Evolutionary conservation across 2,888 invertebrate genomes (phyloP).

Genomic region (Zaprionus obscuricornis): DNA sequence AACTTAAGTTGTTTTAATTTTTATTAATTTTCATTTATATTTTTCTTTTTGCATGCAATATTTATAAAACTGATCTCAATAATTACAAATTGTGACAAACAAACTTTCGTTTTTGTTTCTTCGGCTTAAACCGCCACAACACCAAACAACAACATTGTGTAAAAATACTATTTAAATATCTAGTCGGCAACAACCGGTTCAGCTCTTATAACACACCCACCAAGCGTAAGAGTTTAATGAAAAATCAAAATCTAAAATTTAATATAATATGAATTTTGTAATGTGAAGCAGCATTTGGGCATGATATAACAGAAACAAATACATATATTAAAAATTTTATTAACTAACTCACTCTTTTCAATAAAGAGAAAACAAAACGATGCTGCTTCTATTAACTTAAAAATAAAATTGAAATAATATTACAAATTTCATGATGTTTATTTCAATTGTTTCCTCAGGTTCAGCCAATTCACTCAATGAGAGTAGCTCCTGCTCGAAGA

Average conservation of each 20-base stretch:
- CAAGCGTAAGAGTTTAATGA: conserved; percentile 81
- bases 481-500: conserved; percentile 83
- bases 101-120: conserved; percentile 55
- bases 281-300: conserved; percentile 65
- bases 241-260: conserved; percentile 81
- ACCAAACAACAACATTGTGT: conserved; percentile 50
- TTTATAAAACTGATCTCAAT: too few species aligned
- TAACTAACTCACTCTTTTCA: conserved; percentile 29
- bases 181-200: conserved; percentile 78
- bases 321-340: conserved; percentile 36
- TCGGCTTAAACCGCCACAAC: conserved; percentile 49
- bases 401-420: background rate
- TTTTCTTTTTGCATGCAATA: conserved; percentile 70
- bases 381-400: conserved; percentile 64
- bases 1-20: conserved; percentile 22
- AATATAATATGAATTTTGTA: conserved; percentile 42
- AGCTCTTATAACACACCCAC: conserved; percentile 81
- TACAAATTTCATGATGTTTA: background rate
- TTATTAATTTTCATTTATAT: conserved; percentile 53
- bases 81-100: too few species aligned
- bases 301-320: conserved; percentile 13
- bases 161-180: conserved; percentile 50
- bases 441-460: conserved; percentile 68
- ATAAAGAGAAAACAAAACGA: conserved; percentile 25
- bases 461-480: conserved; percentile 84